A percentile compares a stretch with the other conserved stretches of the same genome.
phyloP scores from a whole-genome alignment of 2,113 vertebrate species.

The Campylomormyrus numenius region DNA sequence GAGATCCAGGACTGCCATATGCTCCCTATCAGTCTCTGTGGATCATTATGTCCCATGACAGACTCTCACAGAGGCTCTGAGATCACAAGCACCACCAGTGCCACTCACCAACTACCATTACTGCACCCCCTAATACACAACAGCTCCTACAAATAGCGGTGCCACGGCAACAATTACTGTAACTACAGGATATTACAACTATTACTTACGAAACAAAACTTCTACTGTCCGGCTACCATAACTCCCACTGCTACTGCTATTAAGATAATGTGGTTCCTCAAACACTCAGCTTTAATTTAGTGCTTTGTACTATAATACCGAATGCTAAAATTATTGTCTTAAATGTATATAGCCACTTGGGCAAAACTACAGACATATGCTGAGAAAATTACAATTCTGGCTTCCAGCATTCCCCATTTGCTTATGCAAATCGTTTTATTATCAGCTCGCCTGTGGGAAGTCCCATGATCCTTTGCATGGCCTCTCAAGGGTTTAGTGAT shows the following conservation, averaged over 20 bases:
- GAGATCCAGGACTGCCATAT: conserved; percentile 39
- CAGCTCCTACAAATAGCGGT: neutral
- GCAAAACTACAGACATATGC: conserved; percentile 1
- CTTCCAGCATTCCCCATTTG: neutral
- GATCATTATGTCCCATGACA: neutral
- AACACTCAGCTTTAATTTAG: neutral
- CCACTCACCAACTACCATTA: neutral
- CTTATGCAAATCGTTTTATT: conserved; percentile 23
- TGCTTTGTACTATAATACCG: neutral
- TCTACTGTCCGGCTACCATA: neutral
- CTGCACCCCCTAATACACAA: neutral
- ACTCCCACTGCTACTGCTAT: neutral
- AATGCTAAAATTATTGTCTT: neutral
- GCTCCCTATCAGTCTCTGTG: conserved; percentile 26
- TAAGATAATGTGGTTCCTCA: neutral
- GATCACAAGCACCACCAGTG: neutral
- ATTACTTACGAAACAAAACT: neutral
- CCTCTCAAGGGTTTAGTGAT: conserved; percentile 26
- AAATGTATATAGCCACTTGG: neutral
- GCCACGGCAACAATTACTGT: neutral
- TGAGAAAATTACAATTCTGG: neutral
- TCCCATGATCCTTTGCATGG: conserved; percentile 34
- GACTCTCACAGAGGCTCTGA: neutral
- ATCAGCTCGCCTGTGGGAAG: conserved; percentile 31
- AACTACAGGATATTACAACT: neutral